Evolutionary conservation across 2,888 invertebrate genomes (phyloP), one percentile per base, ranked within the genome.

Genomic region (Cenopis cana): DNA sequence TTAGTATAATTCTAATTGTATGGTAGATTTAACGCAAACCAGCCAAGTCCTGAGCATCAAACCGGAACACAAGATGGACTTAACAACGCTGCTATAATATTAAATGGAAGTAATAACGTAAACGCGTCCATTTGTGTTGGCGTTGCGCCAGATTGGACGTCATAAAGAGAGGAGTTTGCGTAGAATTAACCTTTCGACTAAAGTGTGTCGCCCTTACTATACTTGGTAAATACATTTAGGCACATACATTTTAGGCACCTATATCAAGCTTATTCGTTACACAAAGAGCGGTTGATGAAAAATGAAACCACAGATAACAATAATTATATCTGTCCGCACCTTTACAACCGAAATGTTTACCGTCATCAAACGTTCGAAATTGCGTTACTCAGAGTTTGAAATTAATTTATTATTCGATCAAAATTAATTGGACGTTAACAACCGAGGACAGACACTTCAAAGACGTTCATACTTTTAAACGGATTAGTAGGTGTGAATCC

Each of bases 71-170:
- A 70, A 66, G 29, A 18, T 49, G 56, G 36, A 41, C 50, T 69
- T 69, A 55, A 69, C 61, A 69, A 49, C 55, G 55, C 36, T 60
- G 60, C 66, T 59, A 70, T 70, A 66, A 70, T 70, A 70, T 66
- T 66, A 60, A 70, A 70, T 65, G 57, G 66, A 66, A 69, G 70
- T 60, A 70, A 70, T 70, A 70, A 70, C 65, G 60, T 59, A 59
- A 66, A 60, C 70, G 66, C 57, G 70, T 65, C 57, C 52, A 57
- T 59, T 69, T 46, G 69, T 41, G 69, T 69, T 65, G 70, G 70
- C 70, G 24, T 24, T 52, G 41, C 18, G 65, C 70, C 65, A 70
- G 54, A 49, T 66, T 59, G 50, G 54, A 66, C 60, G 66, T 66
- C 60, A 70, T 66, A 70, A 70, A 66, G 60, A 60, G 54, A 14